These are phyloP conservation scores for Amazona ochrocephala DNA, from an alignment of 2,797 vertebrate species.

Conservation along the genomic window DNA sequence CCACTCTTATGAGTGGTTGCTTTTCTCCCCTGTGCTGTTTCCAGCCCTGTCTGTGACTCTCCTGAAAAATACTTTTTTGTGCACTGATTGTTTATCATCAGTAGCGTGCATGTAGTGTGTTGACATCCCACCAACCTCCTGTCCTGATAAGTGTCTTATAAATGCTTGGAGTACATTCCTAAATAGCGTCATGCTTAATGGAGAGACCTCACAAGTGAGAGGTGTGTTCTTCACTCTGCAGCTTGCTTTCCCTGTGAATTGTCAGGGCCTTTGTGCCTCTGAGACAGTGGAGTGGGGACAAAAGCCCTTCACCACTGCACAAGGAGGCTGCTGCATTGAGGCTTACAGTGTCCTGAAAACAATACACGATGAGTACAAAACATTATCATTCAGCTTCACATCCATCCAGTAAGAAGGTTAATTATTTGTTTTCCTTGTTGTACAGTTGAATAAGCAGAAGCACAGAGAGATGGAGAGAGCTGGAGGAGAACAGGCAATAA, in stretches of 20 bases:
- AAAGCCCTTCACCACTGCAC: not conserved
- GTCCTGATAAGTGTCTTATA: not conserved
- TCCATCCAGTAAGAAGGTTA: constrained; percentile 17
- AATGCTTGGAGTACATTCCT: not conserved
- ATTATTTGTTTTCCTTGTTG: constrained; percentile 64
- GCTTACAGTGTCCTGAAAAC: not conserved
- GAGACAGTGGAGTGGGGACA: not conserved
- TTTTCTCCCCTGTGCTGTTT: not conserved
- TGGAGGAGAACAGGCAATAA: constrained; percentile 53
- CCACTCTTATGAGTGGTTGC: not conserved
- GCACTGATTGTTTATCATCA: not conserved
- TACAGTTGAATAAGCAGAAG: constrained; percentile 54
- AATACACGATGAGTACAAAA: not conserved
- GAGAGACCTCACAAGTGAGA: not conserved
- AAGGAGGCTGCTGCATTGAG: not conserved
- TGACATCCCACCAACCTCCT: not conserved
- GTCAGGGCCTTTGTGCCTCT: not conserved
- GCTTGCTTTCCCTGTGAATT: not conserved
- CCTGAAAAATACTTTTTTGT: not conserved
- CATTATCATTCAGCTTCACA: constrained; percentile 39
- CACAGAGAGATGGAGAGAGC: not conserved
- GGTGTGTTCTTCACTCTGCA: not conserved
- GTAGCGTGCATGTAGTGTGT: not conserved
- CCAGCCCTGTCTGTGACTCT: not conserved
- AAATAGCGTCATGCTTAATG: not conserved